Base-by-base conservation (phyloP, 2,797 vertebrate species). In the Hipposideros larvatus region DNA sequence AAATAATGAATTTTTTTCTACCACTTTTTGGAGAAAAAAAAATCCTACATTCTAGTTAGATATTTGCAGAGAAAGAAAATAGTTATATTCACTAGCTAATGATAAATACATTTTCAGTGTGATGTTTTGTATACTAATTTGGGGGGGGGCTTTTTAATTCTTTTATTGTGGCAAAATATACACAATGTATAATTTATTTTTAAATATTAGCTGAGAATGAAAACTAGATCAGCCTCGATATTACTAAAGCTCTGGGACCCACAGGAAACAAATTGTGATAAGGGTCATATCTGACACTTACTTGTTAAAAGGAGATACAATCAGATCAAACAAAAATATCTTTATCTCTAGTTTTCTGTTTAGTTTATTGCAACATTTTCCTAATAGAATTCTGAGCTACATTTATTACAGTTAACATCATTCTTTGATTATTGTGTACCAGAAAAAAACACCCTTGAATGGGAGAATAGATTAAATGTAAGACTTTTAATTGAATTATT, bases 371-470 rank as follows among this genome's bases (percentile, higher is more conserved):
- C 7, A 82, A 24, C 15, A 31, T 89, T 94, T 86, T 66, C 28
- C 9, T 66, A 92, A 89, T 24, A 48, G 37, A 80, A 65, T 80
- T 84, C 24, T 22, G 11, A 87, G 15, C 11, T 79, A 57, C 34
- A 55, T 82, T 14, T 90, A 34, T 78, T 79, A 91, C 97, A 84
- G 37, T 68, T 86, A 51, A 96, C 21, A 10, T 41, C 9, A 66
- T 31, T 46, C 16, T 71, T 90, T 89, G 48, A 87, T 90, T 74
- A 53, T 80, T 78, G 74, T 28, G 24, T 70, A 88, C 5, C 63
- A 34, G 90, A 51, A 41, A 84, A 84, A 90, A 43, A 55, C 2
- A 48, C 9, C 28, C 11, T 37, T 43, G 10, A 82, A 18, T 55
- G 7, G 24, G 22, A 88, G 51, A 88, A 55, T 7, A 92, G 31